These are phyloP conservation scores for Dromius quadrimaculatus DNA, from an alignment of 2,888 invertebrate species.

Conservation along the genomic window DNA sequence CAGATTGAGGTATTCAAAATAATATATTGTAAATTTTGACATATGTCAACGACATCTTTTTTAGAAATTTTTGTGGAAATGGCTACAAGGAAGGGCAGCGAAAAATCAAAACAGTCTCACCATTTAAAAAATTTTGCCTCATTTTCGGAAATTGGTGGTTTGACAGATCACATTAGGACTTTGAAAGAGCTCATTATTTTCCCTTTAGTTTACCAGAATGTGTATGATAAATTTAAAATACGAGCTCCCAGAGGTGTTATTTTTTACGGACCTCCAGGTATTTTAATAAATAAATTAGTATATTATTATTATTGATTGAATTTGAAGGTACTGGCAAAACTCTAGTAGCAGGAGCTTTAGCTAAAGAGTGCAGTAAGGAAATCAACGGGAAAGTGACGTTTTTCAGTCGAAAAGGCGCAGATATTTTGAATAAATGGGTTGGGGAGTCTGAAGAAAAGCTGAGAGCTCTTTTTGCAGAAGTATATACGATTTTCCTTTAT, in stretches of 20 bases:
- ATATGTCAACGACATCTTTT: conserved; percentile 7
- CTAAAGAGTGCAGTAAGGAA: conserved; percentile 62
- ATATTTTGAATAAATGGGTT: conserved; percentile 65
- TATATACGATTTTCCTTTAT: no score
- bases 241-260: conserved; percentile 64
- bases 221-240: conserved; percentile 63
- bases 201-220: conserved; percentile 62
- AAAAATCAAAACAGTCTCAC: neutral
- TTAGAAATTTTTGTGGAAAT: conserved; percentile 22
- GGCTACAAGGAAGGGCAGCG: conserved; percentile 8
- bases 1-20: conserved; percentile 1
- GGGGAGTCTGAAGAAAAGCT: conserved; percentile 65
- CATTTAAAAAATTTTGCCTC: conserved; percentile 57
- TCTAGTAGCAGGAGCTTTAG: conserved; percentile 64
- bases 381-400: conserved; percentile 62
- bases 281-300: conserved; percentile 21
- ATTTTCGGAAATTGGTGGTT: conserved; percentile 64
- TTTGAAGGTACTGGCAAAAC: conserved; percentile 64
- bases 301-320: neutral
- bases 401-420: conserved; percentile 64
- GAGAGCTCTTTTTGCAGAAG: conserved; percentile 62
- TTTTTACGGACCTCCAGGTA: conserved; percentile 65
- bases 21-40: neutral
- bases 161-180: conserved; percentile 61
- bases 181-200: conserved; percentile 63